These are phyloP conservation scores for Aphaenogaster rudis DNA, from an alignment of 1,140 invertebrate species.

Conservation along the genomic window DNA sequence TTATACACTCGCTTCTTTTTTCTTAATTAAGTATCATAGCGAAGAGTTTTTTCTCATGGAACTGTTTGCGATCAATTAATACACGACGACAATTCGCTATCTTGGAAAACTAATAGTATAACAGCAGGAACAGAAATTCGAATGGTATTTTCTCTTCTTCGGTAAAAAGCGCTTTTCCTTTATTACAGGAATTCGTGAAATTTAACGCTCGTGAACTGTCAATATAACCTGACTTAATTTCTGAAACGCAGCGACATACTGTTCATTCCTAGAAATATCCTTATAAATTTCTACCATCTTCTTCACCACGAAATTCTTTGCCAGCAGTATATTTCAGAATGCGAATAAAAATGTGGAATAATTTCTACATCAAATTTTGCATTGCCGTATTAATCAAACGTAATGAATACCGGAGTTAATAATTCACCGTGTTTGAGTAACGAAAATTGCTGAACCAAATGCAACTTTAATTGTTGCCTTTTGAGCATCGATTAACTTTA, in stretches of 20 bases:
- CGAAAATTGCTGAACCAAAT: not conserved
- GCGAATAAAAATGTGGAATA: not conserved
- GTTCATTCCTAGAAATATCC: not conserved
- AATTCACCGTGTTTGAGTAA: not conserved
- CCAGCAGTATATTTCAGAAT: not conserved
- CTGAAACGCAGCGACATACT: constrained; percentile 7
- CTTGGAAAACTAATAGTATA: not conserved
- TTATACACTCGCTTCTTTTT: not conserved
- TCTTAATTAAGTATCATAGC: not conserved
- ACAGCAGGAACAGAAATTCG: not conserved
- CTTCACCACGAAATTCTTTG: not conserved
- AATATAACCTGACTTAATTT: constrained; percentile 23
- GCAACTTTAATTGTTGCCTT: not conserved
- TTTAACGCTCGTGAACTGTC: constrained; percentile 16
- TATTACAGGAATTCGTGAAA: constrained; percentile 12
- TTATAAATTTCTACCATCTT: not conserved
- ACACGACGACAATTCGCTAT: not conserved
- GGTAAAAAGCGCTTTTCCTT: not conserved
- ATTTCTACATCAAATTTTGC: not conserved
- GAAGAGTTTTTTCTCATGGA: not conserved
- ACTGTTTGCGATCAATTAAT: not conserved
- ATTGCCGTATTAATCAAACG: not conserved
- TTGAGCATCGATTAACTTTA: not conserved
- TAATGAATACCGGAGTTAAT: not conserved
- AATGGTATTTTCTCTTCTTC: not conserved